Evolutionary conservation across 1,140 invertebrate species (phyloP).

Genomic region (Drosophila leontia): DNA sequence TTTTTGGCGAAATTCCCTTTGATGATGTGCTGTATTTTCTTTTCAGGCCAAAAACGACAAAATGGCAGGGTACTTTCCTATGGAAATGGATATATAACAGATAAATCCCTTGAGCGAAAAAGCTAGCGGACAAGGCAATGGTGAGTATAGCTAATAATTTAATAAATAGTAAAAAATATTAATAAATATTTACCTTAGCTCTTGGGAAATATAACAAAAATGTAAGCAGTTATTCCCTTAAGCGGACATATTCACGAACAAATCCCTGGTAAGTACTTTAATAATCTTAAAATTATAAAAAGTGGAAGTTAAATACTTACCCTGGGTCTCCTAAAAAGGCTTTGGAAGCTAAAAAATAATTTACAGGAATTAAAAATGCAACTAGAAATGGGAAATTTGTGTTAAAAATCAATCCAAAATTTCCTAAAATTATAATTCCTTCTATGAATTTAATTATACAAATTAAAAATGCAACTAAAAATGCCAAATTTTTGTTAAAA

Average conservation of each 20-base stretch:
- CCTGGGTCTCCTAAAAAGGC: rapidly evolving
- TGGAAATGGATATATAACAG: too few species aligned
- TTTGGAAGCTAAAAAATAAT: background rate
- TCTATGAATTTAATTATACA: too few species aligned
- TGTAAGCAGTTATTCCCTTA: background rate
- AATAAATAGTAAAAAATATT: background rate
- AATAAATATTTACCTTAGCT: background rate
- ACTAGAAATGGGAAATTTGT: too few species aligned
- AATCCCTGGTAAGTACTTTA: background rate
- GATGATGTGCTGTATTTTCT: constrained; percentile 10
- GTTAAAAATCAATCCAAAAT: too few species aligned
- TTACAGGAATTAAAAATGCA: background rate
- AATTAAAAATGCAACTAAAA: too few species aligned
- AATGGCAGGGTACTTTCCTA: background rate
- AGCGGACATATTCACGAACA: background rate
- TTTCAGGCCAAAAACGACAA: background rate
- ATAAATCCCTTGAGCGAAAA: too few species aligned
- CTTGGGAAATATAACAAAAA: background rate
- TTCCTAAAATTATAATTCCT: too few species aligned
- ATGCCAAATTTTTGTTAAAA: too few species aligned
- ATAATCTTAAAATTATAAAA: background rate
- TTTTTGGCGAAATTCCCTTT: constrained; percentile 19
- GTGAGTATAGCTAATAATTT: background rate
- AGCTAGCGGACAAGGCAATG: too few species aligned
- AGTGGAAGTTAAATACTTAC: background rate